phyloP scores from a whole-genome alignment of 92 coral and sea anemone genomes.

The Blastomussa wellsi region DNA sequence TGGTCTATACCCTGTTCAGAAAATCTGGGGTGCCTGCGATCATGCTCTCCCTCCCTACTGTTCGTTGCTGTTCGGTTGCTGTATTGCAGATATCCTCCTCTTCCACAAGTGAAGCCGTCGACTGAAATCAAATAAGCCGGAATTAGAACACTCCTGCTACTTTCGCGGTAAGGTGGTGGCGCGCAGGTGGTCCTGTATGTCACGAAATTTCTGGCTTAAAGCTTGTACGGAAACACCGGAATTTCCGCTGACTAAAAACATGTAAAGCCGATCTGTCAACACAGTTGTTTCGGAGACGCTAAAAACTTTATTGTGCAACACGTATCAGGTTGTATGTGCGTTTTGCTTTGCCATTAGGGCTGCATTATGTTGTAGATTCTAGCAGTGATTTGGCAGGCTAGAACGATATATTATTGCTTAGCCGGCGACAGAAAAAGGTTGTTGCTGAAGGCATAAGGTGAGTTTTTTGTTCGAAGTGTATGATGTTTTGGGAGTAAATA shows the following conservation, averaged over 20 bases:
- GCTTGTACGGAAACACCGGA: background rate
- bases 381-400: background rate
- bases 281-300: background rate
- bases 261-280: background rate
- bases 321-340: background rate
- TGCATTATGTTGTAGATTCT: background rate
- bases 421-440: background rate
- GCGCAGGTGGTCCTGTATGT: background rate
- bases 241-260: background rate
- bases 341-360: background rate
- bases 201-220: background rate
- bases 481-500: background rate
- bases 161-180: no score
- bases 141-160: no score
- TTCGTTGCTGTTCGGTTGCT: no score
- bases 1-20: no score
- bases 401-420: background rate
- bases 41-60: no score
- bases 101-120: no score
- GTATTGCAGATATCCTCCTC: no score
- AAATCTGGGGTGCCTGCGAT: no score
- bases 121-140: no score
- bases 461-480: background rate
- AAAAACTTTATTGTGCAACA: background rate
- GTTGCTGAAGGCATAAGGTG: background rate